A percentile compares a stretch with the other conserved stretches of the same genome.
Evolutionary conservation across 37 sponge, comb jelly and placozoan species (phyloP).

Genomic region (Hormiphora californensis): DNA sequence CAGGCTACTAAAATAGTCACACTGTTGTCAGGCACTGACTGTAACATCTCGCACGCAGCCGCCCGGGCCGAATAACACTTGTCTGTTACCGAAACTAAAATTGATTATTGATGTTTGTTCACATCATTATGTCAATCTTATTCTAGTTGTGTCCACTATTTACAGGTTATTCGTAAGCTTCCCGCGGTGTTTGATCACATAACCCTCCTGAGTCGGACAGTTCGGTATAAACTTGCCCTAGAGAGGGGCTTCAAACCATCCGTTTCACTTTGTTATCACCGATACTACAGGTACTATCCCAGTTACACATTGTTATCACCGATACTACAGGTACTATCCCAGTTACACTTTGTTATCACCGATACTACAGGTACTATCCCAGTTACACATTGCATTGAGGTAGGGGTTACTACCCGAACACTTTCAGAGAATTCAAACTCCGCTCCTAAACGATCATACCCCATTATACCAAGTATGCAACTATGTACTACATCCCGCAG

Average conservation of each 20-base stretch:
- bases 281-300: constrained; percentile 37
- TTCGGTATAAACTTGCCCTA: neutral
- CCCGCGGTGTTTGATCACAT: neutral
- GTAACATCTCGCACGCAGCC: no score
- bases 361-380: constrained; percentile 37
- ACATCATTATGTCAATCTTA: no score
- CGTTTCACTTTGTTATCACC: neutral
- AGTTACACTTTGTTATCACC: neutral
- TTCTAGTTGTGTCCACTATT: no score
- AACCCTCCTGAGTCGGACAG: neutral
- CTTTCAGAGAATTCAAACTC: no score
- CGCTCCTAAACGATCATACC: no score
- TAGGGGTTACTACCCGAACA: no score
- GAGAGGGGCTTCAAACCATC: constrained; percentile 1
- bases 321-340: constrained; percentile 37
- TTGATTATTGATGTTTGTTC: no score
- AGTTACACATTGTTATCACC: neutral
- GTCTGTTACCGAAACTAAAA: no score
- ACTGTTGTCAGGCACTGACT: no score
- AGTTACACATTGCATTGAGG: neutral
- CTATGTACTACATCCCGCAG: neutral
- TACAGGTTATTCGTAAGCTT: neutral
- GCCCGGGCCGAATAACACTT: no score
- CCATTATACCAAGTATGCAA: no score
- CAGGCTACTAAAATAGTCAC: no score